Base-by-base conservation (phyloP, 1,140 invertebrate species). In the Saxidomus purpurata region DNA sequence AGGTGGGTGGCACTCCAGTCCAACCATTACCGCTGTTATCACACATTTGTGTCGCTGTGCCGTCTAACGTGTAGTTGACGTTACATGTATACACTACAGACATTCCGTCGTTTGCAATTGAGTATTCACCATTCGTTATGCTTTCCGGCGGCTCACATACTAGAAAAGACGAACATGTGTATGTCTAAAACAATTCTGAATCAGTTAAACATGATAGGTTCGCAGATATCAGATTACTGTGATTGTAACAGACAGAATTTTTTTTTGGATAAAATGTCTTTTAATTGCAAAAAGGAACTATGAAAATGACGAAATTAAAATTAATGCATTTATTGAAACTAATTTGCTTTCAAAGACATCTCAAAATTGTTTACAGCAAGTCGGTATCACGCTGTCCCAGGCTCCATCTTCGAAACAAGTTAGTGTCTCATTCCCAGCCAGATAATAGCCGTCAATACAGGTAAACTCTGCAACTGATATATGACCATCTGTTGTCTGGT, bases 391-490 rank as follows among this genome's bases (percentile, higher is more conserved):
- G 15, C 52, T 47, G 34, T 85, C 67, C 82, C 82, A 85, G 0
- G 19, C 11, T 31, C 82, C 82, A 71, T 17, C 31, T n/a, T 36
- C 67, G n/a, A 31, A 22, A 74, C 82, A 85, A 4, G 61, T 71
- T 2, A 74, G 67, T 22, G 8, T 28, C 17, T 25, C n/a, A 34
- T 25, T 22, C 0, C 82, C 82, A 28, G 69, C 63, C 4, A 85
- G 40, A 40, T 85, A 59, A 36, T 85, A 85, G 15, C 82, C 82
- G 6, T 36, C 25, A 28, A n/a, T 22, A 74, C 82, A 85, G 25
- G 2, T 71, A 28, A 47, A 85, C n/a, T n/a, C 22, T 1, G 82
- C 67, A 40, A 36, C 38, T 2, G 82, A 31, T 2, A 25, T 22
- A 1, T 31, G 17, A 31, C 82, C 82, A 25, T 69, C 36, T 61